Conservation (phyloP, 2,797 vertebrate genomes). For the Percopsis omiscomaycus region DNA sequence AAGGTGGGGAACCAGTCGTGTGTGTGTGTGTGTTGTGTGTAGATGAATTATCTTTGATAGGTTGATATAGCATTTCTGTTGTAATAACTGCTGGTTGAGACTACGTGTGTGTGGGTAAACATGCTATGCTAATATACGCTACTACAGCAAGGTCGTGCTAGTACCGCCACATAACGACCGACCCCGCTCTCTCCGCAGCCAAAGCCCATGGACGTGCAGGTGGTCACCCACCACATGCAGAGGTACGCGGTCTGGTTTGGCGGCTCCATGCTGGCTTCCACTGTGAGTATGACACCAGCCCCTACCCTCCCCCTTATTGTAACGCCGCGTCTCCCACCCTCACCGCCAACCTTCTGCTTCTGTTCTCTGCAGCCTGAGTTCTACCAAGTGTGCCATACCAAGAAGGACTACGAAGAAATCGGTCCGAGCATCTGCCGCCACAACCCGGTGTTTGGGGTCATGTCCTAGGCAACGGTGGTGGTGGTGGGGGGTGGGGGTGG, state of each 20-base stretch:
- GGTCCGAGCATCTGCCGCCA: constrained; percentile 99
- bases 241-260: constrained; percentile 99
- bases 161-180: too few species aligned
- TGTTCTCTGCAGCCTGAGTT: constrained; percentile 88
- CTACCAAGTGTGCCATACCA: constrained; percentile 99
- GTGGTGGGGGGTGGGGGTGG: constrained; percentile 14
- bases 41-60: too few species aligned
- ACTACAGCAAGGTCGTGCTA: background rate
- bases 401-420: constrained; percentile 98
- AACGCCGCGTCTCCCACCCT: too few species aligned
- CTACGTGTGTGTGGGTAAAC: too few species aligned
- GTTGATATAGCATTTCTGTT: too few species aligned
- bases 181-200: constrained; percentile 74
- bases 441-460: constrained; percentile 98
- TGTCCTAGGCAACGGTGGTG: constrained; percentile 82
- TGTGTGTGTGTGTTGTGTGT: background rate
- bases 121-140: background rate
- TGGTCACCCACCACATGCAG: constrained; percentile 98
- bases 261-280: constrained; percentile 98
- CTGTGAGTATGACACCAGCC: constrained; percentile 79
- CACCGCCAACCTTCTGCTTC: background rate
- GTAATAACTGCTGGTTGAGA: too few species aligned
- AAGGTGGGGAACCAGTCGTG: constrained; percentile 78
- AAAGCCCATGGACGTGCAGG: constrained; percentile 97
- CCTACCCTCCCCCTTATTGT: too few species aligned